A percentile compares a stretch with the other conserved stretches of the same genome.
Conservation (phyloP, 2,888 invertebrate genomes). For the Dolichopus griseipennis region DNA sequence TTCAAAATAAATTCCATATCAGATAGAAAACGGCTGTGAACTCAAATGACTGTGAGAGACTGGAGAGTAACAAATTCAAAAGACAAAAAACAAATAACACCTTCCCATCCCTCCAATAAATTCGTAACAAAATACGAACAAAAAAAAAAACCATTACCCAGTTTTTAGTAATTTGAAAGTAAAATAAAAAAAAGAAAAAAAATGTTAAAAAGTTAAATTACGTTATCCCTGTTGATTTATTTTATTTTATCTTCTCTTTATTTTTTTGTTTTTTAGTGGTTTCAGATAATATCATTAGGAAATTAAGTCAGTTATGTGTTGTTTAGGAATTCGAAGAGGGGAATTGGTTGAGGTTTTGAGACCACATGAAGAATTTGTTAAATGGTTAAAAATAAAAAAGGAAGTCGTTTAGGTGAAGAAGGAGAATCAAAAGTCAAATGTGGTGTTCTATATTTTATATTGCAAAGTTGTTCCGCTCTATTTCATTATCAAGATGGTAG, state of each 20-base stretch:
- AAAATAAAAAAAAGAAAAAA: neutral
- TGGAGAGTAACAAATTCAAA: too few species aligned
- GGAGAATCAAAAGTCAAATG: too few species aligned
- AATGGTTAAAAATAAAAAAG: neutral
- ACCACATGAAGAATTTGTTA: neutral
- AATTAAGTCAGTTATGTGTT: neutral
- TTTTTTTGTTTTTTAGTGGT: neutral
- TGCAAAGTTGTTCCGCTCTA: too few species aligned
- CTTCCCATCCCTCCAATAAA: too few species aligned
- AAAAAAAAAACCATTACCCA: neutral
- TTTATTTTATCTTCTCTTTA: neutral
- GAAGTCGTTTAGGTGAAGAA: too few species aligned
- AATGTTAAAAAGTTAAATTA: neutral
- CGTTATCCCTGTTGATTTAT: neutral
- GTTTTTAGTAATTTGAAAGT: neutral
- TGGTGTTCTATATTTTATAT: too few species aligned
- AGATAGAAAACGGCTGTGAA: too few species aligned
- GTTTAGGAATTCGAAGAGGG: neutral
- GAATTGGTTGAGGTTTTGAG: neutral
- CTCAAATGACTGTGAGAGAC: too few species aligned
- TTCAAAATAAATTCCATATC: too few species aligned
- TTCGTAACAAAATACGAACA: neutral
- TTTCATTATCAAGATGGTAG: too few species aligned
- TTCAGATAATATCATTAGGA: neutral
- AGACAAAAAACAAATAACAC: too few species aligned